A percentile compares a stretch with the other conserved stretches of the same genome.
These are phyloP conservation scores for Pediacus dermestoides DNA, from an alignment of 2,888 invertebrate species.

Conservation along the genomic window DNA sequence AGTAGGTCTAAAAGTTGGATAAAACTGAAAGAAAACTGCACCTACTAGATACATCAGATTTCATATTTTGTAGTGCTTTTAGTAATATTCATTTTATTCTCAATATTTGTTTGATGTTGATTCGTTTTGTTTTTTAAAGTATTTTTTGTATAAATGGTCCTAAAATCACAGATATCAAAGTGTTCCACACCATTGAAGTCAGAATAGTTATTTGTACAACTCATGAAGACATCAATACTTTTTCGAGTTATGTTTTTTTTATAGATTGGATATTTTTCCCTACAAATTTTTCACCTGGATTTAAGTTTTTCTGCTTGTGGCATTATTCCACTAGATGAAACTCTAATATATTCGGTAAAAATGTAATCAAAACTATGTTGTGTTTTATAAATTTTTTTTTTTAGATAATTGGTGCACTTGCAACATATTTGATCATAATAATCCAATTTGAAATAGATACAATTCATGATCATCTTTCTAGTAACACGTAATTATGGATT, in stretches of 20 bases:
- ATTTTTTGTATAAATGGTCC: not conserved
- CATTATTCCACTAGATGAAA: not conserved
- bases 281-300: not conserved
- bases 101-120: no score
- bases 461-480: no score
- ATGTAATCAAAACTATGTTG: not conserved
- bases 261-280: not conserved
- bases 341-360: constrained; percentile 1
- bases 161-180: constrained; percentile 2
- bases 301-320: not conserved
- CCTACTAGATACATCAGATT: no score
- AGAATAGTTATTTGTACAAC: no score
- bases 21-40: no score
- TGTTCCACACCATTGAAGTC: no score
- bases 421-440: not conserved
- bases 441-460: not conserved
- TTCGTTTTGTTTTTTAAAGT: not conserved
- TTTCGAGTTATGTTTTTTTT: no score
- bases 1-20: no score
- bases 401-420: constrained; percentile 1
- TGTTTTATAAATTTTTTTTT: not conserved
- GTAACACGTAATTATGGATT: no score
- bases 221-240: not conserved
- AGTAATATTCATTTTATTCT: no score
- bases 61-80: no score